phyloP scores from a whole-genome alignment of 2,113 vertebrate genomes.

The Cinclus mexicanus region DNA sequence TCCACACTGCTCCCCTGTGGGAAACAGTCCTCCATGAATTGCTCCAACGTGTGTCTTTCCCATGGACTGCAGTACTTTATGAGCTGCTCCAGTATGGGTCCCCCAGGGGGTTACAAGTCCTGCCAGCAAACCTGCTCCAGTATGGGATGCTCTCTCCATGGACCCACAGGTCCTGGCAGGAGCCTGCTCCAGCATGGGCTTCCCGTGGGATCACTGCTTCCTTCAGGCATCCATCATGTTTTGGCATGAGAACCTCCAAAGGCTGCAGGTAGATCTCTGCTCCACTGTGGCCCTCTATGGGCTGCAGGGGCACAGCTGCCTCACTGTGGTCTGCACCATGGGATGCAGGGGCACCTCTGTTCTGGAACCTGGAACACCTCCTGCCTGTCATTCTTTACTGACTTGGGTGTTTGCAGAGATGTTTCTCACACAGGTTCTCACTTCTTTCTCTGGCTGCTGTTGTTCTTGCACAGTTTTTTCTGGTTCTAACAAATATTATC shows the following conservation, averaged over 20 bases:
- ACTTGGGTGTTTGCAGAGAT: not conserved
- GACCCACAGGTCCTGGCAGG: not conserved
- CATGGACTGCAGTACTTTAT: not conserved
- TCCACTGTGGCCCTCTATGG: not conserved
- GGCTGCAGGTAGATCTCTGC: not conserved
- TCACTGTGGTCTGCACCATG: not conserved
- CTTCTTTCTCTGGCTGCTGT: not conserved
- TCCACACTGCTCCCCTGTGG: not conserved
- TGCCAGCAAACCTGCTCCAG: not conserved
- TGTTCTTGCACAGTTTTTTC: not conserved
- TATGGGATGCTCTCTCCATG: accelerated
- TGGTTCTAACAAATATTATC: not conserved
- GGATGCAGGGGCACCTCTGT: not conserved
- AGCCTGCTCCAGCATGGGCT: not conserved
- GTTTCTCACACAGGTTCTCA: not conserved
- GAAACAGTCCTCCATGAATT: not conserved
- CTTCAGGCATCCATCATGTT: not conserved
- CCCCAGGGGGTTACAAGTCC: accelerated
- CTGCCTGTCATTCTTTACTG: not conserved
- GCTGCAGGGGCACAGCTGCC: not conserved
- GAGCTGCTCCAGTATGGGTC: not conserved
- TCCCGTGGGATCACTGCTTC: not conserved
- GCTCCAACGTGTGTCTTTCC: not conserved
- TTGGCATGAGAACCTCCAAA: not conserved
- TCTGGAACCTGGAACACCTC: not conserved